Percentiles rank a stretch among this genome's conserved stretches.
phyloP scores from a whole-genome alignment of 2,888 invertebrate species.

The Lepidocyrtoides sp. region DNA sequence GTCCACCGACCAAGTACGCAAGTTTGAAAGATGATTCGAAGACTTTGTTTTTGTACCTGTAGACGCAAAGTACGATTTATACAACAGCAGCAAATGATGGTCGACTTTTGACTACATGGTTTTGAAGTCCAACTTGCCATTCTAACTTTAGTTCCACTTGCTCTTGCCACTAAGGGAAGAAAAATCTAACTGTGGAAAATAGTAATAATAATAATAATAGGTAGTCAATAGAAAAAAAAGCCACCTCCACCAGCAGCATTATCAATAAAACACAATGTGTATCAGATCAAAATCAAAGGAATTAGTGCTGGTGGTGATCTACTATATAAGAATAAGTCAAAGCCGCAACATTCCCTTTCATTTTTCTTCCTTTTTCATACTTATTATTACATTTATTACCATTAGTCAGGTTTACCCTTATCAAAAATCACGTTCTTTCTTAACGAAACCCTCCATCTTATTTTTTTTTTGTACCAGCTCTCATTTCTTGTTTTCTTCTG shows the following conservation, averaged over 20 bases:
- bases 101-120: too few relatives aligned
- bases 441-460: slow-evolving; percentile 31
- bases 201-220: too few relatives aligned
- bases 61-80: too few relatives aligned
- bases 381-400: slow-evolving; percentile 53
- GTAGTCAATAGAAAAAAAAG: neutral
- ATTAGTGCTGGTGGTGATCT: slow-evolving; percentile 16
- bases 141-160: too few relatives aligned
- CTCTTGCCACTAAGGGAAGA: too few relatives aligned
- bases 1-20: neutral
- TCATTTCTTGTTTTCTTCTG: slow-evolving; percentile 56
- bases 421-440: slow-evolving; percentile 70
- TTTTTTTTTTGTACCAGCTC: slow-evolving; percentile 2
- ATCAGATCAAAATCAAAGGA: neutral
- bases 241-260: too few relatives aligned
- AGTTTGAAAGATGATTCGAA: too few relatives aligned
- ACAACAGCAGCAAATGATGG: too few relatives aligned
- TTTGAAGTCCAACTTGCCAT: too few relatives aligned
- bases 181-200: neutral
- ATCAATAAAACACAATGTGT: too few relatives aligned
- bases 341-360: slow-evolving; percentile 54
- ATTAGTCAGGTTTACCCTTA: slow-evolving; percentile 76
- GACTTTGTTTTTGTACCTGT: too few relatives aligned
- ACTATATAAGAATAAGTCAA: slow-evolving; percentile 25
- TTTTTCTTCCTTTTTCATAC: neutral